Base-by-base conservation (phyloP, 92 coral and sea anemone species). In the Porites divaricata region DNA sequence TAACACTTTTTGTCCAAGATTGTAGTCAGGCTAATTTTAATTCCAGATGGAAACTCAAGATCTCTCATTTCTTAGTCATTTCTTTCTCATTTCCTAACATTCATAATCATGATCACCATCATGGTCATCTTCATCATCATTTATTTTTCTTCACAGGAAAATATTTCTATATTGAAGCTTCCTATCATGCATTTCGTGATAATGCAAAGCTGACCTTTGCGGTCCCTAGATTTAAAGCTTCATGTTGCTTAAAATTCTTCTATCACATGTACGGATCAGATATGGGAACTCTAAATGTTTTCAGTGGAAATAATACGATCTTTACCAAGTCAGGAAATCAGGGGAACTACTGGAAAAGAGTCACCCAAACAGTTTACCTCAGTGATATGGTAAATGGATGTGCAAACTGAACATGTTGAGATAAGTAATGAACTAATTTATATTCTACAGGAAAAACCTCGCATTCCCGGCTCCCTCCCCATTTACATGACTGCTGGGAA, bases 271-370 rank as follows among this genome's bases (percentile, higher is more conserved):
- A 77, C 7, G 81, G 81, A 12, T 19, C 45, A 4, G 1, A 35
- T 7, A 77, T 77, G 71, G 81, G 81, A 50, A 77, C 72, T 16
- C 62, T 77, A 13, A 63, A 77, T 21, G 81, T 77, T 6, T 77
- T 48, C 45, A 77, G 16, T 77, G 81, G 81, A 64, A 77, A 77
- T 49, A 17, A n/a, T 2, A 77, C 21, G 22, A 48, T 77, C 12
- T 77, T 77, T 21, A 63, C 81, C 17, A 77, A 77, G 53, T 77
- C 81, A 45, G 71, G 71, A 77, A 49, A 64, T 45, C 81, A 77
- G 45, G 81, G 81, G 2, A 45, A 11, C 26, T 64, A 77, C 9
- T 77, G 81, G 81, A 77, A 77, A 20, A 77, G 48, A 77, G 81
- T 77, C 59, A 12, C 72, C 6, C 45, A 15, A 59, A 20, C 70